Percentiles rank a stretch among this genome's conserved stretches.
Evolutionary conservation across 1,140 invertebrate species (phyloP).

Genomic region (Capitella teleta): DNA sequence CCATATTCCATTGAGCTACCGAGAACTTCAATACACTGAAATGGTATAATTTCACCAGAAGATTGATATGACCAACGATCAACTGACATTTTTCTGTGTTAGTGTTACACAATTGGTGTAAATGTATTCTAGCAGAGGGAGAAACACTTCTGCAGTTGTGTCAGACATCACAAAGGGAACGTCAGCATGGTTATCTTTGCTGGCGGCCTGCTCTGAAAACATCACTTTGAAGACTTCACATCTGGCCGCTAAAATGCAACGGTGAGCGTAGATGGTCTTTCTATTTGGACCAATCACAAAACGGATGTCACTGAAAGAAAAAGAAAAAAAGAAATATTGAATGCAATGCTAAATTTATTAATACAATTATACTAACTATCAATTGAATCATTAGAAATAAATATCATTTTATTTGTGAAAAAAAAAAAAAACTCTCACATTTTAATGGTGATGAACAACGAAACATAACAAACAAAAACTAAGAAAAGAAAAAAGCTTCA

Average conservation of each 20-base stretch:
- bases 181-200: constrained; percentile 22
- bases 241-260: constrained; percentile 33
- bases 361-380: too few relatives aligned
- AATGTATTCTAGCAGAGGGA: constrained; percentile 36
- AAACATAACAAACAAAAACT: too few relatives aligned
- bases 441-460: too few relatives aligned
- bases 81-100: constrained; percentile 29
- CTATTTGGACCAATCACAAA: constrained; percentile 33
- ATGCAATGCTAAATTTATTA: too few relatives aligned
- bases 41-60: neutral
- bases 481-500: too few relatives aligned
- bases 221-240: constrained; percentile 39
- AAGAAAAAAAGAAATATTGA: too few relatives aligned
- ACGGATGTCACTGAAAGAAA: constrained; percentile 39
- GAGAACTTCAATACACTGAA: constrained; percentile 32
- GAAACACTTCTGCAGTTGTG: constrained; percentile 31
- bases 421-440: too few relatives aligned
- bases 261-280: constrained; percentile 34
- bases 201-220: constrained; percentile 29
- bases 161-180: constrained; percentile 34
- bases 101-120: constrained; percentile 38
- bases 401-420: too few relatives aligned
- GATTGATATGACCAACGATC: neutral
- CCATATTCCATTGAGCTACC: constrained; percentile 37
- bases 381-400: too few relatives aligned